phyloP scores from a whole-genome alignment of 1,140 invertebrate genomes.

The Pseudomyrmex gracilis region DNA sequence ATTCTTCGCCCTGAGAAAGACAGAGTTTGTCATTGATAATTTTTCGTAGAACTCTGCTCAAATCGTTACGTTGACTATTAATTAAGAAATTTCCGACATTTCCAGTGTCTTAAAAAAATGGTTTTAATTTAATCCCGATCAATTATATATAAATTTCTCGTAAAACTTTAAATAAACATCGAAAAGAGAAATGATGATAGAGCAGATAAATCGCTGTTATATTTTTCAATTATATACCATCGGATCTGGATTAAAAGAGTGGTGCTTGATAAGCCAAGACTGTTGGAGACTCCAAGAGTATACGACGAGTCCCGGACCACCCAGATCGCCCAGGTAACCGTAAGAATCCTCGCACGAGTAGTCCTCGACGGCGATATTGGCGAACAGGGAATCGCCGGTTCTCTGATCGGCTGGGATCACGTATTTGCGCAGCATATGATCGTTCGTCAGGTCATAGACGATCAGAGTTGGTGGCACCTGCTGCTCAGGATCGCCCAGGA shows the following conservation, averaged over 20 bases:
- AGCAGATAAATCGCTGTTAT: not conserved
- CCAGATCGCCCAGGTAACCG: constrained; percentile 89
- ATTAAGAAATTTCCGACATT: not conserved
- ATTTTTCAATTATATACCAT: constrained; percentile 72
- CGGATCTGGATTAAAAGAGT: constrained; percentile 90
- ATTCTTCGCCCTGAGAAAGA: constrained; percentile 86
- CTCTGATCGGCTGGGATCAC: constrained; percentile 88
- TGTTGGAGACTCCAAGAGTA: constrained; percentile 89
- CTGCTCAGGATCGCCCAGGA: constrained; percentile 86
- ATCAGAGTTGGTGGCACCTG: constrained; percentile 87
- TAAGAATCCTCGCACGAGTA: constrained; percentile 88
- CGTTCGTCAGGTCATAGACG: constrained; percentile 91
- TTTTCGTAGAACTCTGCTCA: not conserved
- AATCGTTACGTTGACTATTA: not conserved
- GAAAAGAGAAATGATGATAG: not conserved
- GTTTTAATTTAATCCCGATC: not conserved
- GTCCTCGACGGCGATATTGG: constrained; percentile 91
- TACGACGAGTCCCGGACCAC: constrained; percentile 88
- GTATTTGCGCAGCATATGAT: constrained; percentile 88
- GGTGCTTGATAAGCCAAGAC: constrained; percentile 90
- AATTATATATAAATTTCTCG: not conserved
- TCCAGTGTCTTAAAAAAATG: not conserved
- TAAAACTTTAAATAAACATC: not conserved
- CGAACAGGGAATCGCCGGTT: constrained; percentile 90
- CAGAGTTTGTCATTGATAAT: not conserved